Conservation (phyloP, 2,797 vertebrate species). For the Phoebastria nigripes region DNA sequence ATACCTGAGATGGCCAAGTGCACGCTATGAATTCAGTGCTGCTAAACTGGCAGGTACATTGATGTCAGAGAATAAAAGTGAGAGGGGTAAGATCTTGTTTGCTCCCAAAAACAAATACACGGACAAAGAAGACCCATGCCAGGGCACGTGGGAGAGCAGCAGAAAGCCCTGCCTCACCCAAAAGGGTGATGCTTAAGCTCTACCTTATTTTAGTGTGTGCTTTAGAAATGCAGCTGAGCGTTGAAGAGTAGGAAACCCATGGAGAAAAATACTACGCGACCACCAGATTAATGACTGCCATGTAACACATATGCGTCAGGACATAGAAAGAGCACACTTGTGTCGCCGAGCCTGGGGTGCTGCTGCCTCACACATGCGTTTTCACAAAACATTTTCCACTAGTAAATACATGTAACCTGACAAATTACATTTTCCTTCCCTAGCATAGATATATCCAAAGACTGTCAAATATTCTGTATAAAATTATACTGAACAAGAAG, state of each 20-base stretch:
- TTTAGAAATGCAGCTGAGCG: background rate
- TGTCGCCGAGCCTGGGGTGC: rapidly evolving
- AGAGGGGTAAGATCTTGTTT: background rate
- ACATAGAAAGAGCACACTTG: background rate
- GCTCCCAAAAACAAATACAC: background rate
- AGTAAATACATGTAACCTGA: background rate
- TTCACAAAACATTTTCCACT: background rate
- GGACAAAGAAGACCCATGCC: background rate
- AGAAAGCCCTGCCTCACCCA: background rate
- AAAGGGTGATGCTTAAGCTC: background rate
- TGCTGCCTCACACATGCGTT: rapidly evolving
- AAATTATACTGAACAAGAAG: background rate
- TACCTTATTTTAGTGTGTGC: background rate
- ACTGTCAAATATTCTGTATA: background rate
- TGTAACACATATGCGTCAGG: rapidly evolving
- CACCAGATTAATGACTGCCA: background rate
- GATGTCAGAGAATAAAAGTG: background rate
- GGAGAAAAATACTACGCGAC: background rate
- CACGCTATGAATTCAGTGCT: background rate
- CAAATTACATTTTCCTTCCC: background rate
- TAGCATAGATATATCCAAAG: background rate
- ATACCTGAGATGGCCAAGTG: background rate
- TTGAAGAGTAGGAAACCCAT: background rate
- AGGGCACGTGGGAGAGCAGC: rapidly evolving
- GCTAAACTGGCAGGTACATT: background rate